phyloP scores from a whole-genome alignment of 2,888 invertebrate genomes.

The Amphipyra tragopoginis region DNA sequence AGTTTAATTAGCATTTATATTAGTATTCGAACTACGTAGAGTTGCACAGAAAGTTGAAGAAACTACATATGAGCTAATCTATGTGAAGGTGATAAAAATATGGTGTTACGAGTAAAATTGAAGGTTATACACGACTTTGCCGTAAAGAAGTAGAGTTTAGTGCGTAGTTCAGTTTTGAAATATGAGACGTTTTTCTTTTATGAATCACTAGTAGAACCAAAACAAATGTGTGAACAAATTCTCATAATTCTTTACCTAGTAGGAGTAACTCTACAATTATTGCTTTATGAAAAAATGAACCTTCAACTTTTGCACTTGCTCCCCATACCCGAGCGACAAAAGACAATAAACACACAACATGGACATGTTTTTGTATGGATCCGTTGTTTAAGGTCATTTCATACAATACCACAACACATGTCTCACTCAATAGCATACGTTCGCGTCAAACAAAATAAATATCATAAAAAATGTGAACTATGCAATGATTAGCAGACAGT shows the following conservation, averaged over 20 bases:
- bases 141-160: constrained; percentile 18
- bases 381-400: constrained; percentile 2
- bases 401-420: constrained; percentile 29
- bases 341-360: constrained; percentile 24
- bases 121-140: constrained; percentile 32
- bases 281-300: neutral
- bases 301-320: constrained; percentile 23
- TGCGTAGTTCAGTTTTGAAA: constrained; percentile 34
- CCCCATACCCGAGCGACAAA: constrained; percentile 5
- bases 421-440: constrained; percentile 8
- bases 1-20: constrained; percentile 56
- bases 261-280: neutral
- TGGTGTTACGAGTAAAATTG: constrained; percentile 17
- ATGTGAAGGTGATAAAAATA: constrained; percentile 36
- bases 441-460: constrained; percentile 33
- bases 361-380: constrained; percentile 16
- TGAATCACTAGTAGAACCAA: constrained; percentile 18
- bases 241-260: neutral
- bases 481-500: constrained; percentile 49
- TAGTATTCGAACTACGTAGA: constrained; percentile 33
- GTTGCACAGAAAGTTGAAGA: constrained; percentile 27
- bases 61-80: constrained; percentile 16
- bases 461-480: constrained; percentile 35
- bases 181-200: constrained; percentile 27
- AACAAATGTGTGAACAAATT: neutral